Conservation (phyloP, 1,140 invertebrate species). For the Rhopalosiphum maidis region DNA sequence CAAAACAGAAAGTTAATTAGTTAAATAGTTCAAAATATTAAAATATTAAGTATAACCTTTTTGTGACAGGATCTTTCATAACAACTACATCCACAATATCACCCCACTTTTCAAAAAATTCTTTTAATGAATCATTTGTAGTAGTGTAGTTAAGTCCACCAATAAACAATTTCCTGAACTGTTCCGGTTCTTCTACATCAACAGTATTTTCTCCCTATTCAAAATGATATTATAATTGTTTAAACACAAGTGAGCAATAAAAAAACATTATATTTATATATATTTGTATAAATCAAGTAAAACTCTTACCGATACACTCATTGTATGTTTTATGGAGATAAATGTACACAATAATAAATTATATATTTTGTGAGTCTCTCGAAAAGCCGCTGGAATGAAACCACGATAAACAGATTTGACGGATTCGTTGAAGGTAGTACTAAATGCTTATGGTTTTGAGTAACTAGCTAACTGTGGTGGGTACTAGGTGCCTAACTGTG, state of each 20-base stretch:
- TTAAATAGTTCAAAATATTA: neutral
- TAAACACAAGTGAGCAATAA: neutral
- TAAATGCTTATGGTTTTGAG: neutral
- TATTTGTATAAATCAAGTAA: neutral
- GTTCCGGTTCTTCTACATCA: slow-evolving; percentile 79
- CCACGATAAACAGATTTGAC: neutral
- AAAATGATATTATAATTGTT: neutral
- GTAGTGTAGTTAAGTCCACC: slow-evolving; percentile 95
- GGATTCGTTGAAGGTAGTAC: no score
- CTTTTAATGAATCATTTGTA: slow-evolving; percentile 89
- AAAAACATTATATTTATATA: neutral
- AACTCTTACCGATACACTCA: slow-evolving; percentile 43
- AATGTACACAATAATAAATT: neutral
- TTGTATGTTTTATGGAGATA: neutral
- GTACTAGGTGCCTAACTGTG: neutral
- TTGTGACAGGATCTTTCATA: slow-evolving; percentile 95
- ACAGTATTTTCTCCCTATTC: slow-evolving; percentile 38
- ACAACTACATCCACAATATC: slow-evolving; percentile 97
- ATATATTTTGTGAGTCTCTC: neutral
- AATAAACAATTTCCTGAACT: slow-evolving; percentile 95
- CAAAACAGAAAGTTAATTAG: neutral
- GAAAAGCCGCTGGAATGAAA: neutral
- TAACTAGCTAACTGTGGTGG: no score
- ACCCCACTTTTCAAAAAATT: slow-evolving; percentile 96
- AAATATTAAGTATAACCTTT: slow-evolving; percentile 64